Percentiles rank a stretch among this genome's conserved stretches.
Evolutionary conservation across 1,140 invertebrate genomes (phyloP).

Genomic region (Archegozetes longisetosus): DNA sequence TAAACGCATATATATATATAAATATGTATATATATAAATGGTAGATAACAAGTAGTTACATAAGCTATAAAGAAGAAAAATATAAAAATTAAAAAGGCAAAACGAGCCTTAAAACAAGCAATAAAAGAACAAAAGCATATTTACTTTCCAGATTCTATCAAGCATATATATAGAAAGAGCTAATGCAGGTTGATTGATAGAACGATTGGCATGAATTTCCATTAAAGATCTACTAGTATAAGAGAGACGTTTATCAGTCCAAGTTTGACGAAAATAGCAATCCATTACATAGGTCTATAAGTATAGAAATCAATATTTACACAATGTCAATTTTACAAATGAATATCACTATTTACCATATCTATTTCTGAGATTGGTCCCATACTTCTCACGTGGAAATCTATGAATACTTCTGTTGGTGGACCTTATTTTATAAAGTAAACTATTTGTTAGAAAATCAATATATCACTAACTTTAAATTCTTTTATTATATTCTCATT

Average conservation of each 20-base stretch:
- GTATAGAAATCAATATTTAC: neutral
- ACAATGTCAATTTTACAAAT: neutral
- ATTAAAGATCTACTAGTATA: constrained; percentile 34
- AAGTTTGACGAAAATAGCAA: constrained; percentile 81
- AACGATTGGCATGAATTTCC: neutral
- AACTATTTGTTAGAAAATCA: neutral
- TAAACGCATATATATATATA: too few relatives aligned
- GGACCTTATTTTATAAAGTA: constrained; percentile 36
- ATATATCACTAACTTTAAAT: neutral
- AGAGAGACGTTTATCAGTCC: constrained; percentile 63
- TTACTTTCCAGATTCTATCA: constrained; percentile 62
- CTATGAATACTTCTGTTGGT: constrained; percentile 69
- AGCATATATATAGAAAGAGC: constrained; percentile 78
- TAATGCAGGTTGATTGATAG: constrained; percentile 25
- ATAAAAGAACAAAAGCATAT: too few relatives aligned
- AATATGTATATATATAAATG: too few relatives aligned
- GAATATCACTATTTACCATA: constrained; percentile 46
- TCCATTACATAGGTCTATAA: constrained; percentile 85
- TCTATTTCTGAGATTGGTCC: constrained; percentile 85
- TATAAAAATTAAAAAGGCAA: too few relatives aligned
- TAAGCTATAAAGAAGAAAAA: too few relatives aligned
- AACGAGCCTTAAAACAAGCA: too few relatives aligned
- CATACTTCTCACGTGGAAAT: constrained; percentile 84
- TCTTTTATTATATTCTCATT: too few relatives aligned
- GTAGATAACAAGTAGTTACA: too few relatives aligned